These are phyloP conservation scores for Mesoligia furuncula DNA, from an alignment of 2,888 invertebrate genomes.

Conservation along the genomic window DNA sequence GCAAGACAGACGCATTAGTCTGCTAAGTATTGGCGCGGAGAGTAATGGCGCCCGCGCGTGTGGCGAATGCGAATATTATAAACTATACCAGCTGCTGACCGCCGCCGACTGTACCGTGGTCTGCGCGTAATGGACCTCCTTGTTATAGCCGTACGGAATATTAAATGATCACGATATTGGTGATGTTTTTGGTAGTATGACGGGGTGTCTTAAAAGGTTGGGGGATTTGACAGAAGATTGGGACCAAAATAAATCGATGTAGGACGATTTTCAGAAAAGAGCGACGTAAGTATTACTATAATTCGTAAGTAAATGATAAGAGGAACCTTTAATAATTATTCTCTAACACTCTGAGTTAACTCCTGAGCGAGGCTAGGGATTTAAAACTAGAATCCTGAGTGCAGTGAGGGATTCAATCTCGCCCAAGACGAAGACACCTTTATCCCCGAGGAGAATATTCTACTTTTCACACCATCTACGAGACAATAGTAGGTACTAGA, in stretches of 20 bases:
- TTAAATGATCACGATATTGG: conserved; percentile 31
- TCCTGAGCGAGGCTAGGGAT: no score
- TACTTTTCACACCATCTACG: no score
- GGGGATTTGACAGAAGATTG: neutral
- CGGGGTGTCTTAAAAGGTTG: neutral
- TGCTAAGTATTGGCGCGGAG: conserved; percentile 41
- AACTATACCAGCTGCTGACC: conserved; percentile 48
- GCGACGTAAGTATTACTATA: no score
- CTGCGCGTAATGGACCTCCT: conserved; percentile 38
- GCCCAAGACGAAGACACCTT: no score
- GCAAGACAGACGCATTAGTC: conserved; percentile 44
- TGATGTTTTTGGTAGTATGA: neutral
- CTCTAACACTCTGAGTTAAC: no score
- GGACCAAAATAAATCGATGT: neutral
- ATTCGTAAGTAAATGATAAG: no score
- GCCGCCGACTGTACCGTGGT: conserved; percentile 19
- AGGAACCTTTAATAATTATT: no score
- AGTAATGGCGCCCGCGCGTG: conserved; percentile 55
- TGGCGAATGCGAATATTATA: conserved; percentile 51
- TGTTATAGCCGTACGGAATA: conserved; percentile 26
- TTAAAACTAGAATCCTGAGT: no score
- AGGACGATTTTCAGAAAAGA: no score
- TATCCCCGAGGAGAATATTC: no score
- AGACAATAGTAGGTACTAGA: no score
- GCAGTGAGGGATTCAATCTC: no score